Evolutionary conservation across 2,113 vertebrate species (phyloP).

Genomic region (Platanista minor): DNA sequence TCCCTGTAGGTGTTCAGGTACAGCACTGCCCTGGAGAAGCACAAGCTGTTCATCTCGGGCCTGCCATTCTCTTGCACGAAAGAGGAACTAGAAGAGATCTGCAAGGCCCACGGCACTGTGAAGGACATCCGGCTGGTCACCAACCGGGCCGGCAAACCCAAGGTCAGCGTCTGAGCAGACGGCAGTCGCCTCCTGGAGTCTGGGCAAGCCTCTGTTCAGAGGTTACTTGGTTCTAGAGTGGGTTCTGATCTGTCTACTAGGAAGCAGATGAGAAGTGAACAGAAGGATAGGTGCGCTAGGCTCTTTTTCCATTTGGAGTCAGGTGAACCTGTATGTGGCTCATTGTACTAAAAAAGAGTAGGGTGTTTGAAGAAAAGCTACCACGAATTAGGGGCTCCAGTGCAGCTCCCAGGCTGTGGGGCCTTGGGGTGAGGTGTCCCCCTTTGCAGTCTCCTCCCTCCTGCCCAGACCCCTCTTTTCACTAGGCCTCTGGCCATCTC

Average conservation of each 20-base stretch:
- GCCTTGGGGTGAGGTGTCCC: no score
- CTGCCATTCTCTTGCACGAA: conserved; percentile 93
- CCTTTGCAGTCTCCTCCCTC: no score
- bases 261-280: neutral
- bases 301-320: neutral
- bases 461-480: no score
- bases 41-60: conserved; percentile 96
- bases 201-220: accelerated
- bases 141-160: conserved; percentile 95
- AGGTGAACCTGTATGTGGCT: neutral
- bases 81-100: conserved; percentile 90
- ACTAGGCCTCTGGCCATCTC: neutral
- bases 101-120: conserved; percentile 88
- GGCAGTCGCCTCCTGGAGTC: neutral
- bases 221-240: neutral
- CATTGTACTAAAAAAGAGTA: neutral
- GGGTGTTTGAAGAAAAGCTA: neutral
- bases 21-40: conserved; percentile 92
- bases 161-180: conserved; percentile 79
- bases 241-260: neutral
- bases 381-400: neutral
- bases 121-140: conserved; percentile 94
- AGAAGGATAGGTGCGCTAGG: neutral
- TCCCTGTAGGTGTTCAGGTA: conserved; percentile 91
- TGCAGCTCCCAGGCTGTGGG: neutral